These are phyloP conservation scores for Calameuta pallipes DNA, from an alignment of 2,888 invertebrate species.

Conservation along the genomic window DNA sequence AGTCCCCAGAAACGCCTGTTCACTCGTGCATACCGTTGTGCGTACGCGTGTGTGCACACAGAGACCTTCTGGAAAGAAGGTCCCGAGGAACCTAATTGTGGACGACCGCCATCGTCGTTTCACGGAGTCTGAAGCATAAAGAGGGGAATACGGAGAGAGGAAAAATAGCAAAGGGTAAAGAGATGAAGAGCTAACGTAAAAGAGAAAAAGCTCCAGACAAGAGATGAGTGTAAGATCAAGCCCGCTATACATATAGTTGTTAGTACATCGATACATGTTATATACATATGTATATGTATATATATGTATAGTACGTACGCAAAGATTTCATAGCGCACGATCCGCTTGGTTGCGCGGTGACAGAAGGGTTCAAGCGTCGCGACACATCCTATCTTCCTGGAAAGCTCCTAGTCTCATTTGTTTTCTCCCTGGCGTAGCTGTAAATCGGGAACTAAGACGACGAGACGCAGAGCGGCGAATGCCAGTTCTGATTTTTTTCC, in stretches of 20 bases:
- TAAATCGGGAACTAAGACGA: conserved; percentile 6
- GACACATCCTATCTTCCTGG: neutral
- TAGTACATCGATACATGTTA: neutral
- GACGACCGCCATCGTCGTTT: neutral
- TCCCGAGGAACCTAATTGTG: neutral
- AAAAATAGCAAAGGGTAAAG: neutral
- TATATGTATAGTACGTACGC: neutral
- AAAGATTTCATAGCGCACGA: neutral
- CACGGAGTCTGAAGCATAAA: neutral
- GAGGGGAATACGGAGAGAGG: neutral
- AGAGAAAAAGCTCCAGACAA: neutral
- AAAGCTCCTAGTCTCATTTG: conserved; percentile 6
- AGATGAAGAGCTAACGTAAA: neutral
- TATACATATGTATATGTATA: no score
- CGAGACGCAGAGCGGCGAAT: neutral
- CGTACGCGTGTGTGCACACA: neutral
- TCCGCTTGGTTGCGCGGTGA: neutral
- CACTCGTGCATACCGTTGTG: neutral
- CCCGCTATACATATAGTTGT: neutral
- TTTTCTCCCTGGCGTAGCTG: neutral
- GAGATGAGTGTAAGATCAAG: neutral
- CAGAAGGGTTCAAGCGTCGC: neutral
- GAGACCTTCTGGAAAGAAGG: neutral
- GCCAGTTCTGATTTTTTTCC: conserved; percentile 30
- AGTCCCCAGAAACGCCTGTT: neutral